phyloP scores from a whole-genome alignment of 2,113 vertebrate genomes.

The Lontra canadensis region DNA sequence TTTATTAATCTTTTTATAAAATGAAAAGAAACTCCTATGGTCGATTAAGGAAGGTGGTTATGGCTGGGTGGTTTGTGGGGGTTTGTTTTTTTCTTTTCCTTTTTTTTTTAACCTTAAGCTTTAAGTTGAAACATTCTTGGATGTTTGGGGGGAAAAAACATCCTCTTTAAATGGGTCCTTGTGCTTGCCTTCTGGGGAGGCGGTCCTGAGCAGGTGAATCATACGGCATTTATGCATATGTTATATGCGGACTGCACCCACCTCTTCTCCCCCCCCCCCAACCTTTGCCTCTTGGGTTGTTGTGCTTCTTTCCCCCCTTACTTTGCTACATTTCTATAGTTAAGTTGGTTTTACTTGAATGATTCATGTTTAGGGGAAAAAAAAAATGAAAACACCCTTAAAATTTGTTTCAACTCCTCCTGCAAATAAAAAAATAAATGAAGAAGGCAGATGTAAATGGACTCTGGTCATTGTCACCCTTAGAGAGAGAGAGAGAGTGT shows the following conservation, averaged over 20 bases:
- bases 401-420: slow-evolving; percentile 86
- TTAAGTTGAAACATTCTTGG: slow-evolving; percentile 65
- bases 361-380: slow-evolving; percentile 82
- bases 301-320: slow-evolving; percentile 76
- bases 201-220: slow-evolving; percentile 63
- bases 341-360: slow-evolving; percentile 84
- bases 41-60: slow-evolving; percentile 70
- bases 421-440: slow-evolving; percentile 88
- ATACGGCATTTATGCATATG: slow-evolving; percentile 62
- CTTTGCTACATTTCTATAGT: slow-evolving; percentile 82
- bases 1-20: slow-evolving; percentile 91
- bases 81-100: slow-evolving; percentile 23
- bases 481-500: too few relatives aligned
- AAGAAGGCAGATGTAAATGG: slow-evolving; percentile 77
- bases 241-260: slow-evolving; percentile 51
- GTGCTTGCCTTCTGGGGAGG: slow-evolving; percentile 67
- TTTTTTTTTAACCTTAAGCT: slow-evolving; percentile 67
- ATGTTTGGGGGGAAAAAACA: slow-evolving; percentile 55
- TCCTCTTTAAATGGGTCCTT: slow-evolving; percentile 58
- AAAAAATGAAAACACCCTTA: slow-evolving; percentile 69
- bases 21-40: slow-evolving; percentile 78
- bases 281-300: slow-evolving; percentile 74
- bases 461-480: slow-evolving; percentile 65
- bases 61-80: slow-evolving; percentile 70
- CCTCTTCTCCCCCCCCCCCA: slow-evolving; percentile 8